phyloP scores from a whole-genome alignment of 2,888 invertebrate genomes.

The Zelleria hepariella region DNA sequence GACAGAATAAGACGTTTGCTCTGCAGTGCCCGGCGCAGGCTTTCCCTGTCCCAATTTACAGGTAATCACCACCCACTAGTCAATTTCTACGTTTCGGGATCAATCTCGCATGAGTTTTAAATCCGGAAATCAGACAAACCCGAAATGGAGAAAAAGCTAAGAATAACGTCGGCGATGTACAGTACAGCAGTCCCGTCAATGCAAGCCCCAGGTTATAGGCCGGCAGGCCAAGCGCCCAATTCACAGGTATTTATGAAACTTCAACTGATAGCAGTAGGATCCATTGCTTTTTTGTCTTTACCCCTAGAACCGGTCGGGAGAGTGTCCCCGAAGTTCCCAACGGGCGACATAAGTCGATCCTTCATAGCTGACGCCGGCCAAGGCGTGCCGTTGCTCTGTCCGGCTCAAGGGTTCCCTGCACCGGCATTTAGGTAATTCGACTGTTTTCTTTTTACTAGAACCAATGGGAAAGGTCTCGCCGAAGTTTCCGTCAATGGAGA shows the following conservation, averaged over 20 bases:
- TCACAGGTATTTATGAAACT: too few species aligned
- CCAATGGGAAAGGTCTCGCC: constrained; percentile 86
- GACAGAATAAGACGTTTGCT: constrained; percentile 57
- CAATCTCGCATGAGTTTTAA: too few species aligned
- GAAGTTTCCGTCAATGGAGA: constrained; percentile 71
- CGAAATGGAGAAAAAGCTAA: too few species aligned
- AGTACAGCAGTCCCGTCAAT: too few species aligned
- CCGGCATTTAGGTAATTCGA: constrained; percentile 77
- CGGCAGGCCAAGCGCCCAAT: too few species aligned
- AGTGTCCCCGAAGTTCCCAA: constrained; percentile 76
- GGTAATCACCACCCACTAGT: too few species aligned
- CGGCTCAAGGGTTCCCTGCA: constrained; percentile 79
- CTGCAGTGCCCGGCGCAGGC: constrained; percentile 78
- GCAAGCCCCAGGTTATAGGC: too few species aligned
- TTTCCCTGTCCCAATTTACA: constrained; percentile 75
- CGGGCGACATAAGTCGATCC: constrained; percentile 53
- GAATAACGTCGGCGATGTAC: too few species aligned
- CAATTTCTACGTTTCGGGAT: too few species aligned
- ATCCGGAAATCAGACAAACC: too few species aligned
- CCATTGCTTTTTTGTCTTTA: too few species aligned
- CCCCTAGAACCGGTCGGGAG: constrained; percentile 83
- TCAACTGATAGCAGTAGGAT: too few species aligned
- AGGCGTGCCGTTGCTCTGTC: constrained; percentile 72
- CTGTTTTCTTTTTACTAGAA: constrained; percentile 64
- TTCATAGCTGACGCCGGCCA: constrained; percentile 51